Conservation (phyloP, 1,140 invertebrate genomes). For the Anastrepha ludens region DNA sequence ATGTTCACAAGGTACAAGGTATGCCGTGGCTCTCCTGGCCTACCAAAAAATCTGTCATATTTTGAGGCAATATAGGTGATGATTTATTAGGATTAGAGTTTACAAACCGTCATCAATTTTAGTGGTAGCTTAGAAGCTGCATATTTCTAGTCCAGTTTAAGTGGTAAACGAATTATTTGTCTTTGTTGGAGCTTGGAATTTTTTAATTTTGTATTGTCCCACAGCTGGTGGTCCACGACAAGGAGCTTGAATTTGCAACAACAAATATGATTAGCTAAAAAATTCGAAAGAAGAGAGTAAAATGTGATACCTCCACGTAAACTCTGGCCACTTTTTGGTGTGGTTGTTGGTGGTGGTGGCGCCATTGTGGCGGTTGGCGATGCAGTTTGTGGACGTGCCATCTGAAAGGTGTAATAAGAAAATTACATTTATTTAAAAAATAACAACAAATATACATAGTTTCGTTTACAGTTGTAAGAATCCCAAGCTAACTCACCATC, state of each 20-base stretch:
- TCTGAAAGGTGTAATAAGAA: background rate
- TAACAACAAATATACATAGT: too few relatives aligned
- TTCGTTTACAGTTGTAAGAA: background rate
- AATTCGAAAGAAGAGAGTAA: background rate
- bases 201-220: background rate
- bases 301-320: constrained; percentile 20
- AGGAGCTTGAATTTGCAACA: background rate
- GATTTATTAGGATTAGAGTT: too few relatives aligned
- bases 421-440: background rate
- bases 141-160: too few relatives aligned
- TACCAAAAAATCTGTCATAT: too few relatives aligned
- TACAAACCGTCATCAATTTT: too few relatives aligned
- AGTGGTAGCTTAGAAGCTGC: too few relatives aligned
- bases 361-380: background rate
- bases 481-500: background rate
- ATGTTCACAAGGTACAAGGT: too few relatives aligned
- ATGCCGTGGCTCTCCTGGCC: too few relatives aligned
- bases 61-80: too few relatives aligned
- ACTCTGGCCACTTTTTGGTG: background rate
- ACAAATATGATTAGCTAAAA: background rate
- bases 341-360: background rate
- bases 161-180: background rate
- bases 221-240: constrained; percentile 7
- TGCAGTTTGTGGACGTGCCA: background rate
- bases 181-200: background rate